These are phyloP conservation scores for Bedellia somnulentella DNA, from an alignment of 2,888 invertebrate genomes.

Conservation along the genomic window DNA sequence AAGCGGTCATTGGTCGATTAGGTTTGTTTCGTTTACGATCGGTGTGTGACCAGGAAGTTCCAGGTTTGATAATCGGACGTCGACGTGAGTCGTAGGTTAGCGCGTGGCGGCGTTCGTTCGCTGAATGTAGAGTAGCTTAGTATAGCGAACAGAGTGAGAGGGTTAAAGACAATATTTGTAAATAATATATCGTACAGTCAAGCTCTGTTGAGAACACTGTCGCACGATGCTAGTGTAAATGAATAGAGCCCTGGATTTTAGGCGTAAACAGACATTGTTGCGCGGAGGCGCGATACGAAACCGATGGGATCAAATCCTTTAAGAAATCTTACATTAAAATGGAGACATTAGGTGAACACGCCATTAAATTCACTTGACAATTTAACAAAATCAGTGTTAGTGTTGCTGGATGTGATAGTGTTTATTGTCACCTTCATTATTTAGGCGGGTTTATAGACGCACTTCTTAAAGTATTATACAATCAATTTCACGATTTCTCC, in stretches of 20 bases:
- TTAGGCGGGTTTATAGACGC: too few species aligned
- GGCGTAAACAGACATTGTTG: slow-evolving; percentile 5
- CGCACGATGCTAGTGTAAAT: slow-evolving; percentile 24
- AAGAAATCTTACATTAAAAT: slow-evolving; percentile 54
- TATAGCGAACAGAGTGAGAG: slow-evolving; percentile 60
- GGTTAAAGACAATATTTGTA: slow-evolving; percentile 64
- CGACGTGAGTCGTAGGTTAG: slow-evolving; percentile 20
- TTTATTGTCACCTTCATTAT: too few species aligned
- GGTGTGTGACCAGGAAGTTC: slow-evolving; percentile 43
- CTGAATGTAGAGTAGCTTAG: slow-evolving; percentile 34
- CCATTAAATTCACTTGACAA: slow-evolving; percentile 11
- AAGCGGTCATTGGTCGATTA: slow-evolving; percentile 47
- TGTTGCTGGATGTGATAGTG: slow-evolving; percentile 57
- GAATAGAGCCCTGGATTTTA: slow-evolving; percentile 8
- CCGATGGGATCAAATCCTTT: slow-evolving; percentile 64
- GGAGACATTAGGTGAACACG: slow-evolving; percentile 36
- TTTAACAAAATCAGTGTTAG: slow-evolving; percentile 30
- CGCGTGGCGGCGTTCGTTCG: slow-evolving; percentile 1
- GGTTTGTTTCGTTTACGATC: slow-evolving; percentile 32
- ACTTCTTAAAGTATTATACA: too few species aligned
- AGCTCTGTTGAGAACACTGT: slow-evolving; percentile 9
- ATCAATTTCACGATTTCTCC: too few species aligned
- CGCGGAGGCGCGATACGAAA: slow-evolving; percentile 34
- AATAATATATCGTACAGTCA: slow-evolving; percentile 27
- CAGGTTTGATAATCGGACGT: slow-evolving; percentile 36